Conservation (phyloP, 1,140 invertebrate genomes). For the Drosophila gunungcola region DNA sequence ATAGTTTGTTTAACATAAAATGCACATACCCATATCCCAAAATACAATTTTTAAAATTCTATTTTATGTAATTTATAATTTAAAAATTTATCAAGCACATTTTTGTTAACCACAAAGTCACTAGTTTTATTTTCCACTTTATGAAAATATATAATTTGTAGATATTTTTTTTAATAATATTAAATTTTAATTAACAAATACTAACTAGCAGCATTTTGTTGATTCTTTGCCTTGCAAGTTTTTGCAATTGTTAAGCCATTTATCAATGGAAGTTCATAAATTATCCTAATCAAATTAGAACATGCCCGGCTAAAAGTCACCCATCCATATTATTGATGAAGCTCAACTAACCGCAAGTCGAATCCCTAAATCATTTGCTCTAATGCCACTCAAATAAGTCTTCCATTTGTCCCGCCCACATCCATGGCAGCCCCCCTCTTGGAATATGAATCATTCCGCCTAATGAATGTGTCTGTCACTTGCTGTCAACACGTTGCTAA, state of each 20-base stretch:
- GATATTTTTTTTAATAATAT: no score
- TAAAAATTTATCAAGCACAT: no score
- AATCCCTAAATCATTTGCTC: conserved; percentile 64
- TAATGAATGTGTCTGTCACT: conserved; percentile 83
- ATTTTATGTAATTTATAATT: no score
- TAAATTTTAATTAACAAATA: no score
- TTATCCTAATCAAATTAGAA: conserved; percentile 15
- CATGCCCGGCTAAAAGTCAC: conserved; percentile 22
- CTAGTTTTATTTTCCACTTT: no score
- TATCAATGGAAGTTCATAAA: conserved; percentile 11
- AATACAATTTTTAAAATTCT: no score
- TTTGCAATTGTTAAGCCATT: not conserved
- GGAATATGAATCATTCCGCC: conserved; percentile 75
- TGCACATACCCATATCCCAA: no score
- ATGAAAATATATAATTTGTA: no score
- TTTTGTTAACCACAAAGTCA: no score
- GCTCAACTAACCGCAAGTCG: conserved; percentile 33
- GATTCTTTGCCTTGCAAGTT: no score
- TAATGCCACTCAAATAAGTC: conserved; percentile 72
- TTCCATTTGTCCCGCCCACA: conserved; percentile 37
- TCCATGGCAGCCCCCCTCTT: conserved; percentile 1
- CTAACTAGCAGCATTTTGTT: no score
- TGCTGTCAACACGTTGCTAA: conserved; percentile 79
- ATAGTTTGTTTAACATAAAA: no score
- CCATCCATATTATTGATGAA: conserved; percentile 45